Evolutionary conservation across 1,140 invertebrate genomes (phyloP).

Genomic region (Eciton burchellii): DNA sequence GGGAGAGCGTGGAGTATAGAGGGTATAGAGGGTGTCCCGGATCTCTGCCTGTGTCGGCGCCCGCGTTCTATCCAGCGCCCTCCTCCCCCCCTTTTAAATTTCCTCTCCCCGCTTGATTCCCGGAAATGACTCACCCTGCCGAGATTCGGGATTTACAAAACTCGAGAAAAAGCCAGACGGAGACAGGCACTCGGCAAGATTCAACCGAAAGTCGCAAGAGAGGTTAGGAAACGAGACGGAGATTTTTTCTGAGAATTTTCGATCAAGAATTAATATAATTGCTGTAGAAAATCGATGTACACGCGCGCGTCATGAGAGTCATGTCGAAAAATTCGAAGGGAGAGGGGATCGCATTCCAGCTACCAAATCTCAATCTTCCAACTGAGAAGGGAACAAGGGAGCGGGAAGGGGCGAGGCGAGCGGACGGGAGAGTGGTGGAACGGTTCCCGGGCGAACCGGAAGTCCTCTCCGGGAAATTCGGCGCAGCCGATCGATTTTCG

Average conservation of each 20-base stretch:
- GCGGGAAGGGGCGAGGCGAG: neutral
- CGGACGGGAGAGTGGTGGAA: neutral
- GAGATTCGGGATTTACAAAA: neutral
- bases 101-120: neutral
- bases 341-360: too few species aligned
- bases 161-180: neutral
- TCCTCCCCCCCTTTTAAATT: neutral
- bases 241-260: too few species aligned
- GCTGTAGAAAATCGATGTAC: neutral
- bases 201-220: too few species aligned
- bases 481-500: slow-evolving; percentile 51
- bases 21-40: too few species aligned
- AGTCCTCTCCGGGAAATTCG: slow-evolving; percentile 46
- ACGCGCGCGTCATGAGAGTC: too few species aligned
- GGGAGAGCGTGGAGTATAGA: too few species aligned
- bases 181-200: neutral
- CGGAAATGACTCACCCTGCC: neutral
- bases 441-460: slow-evolving; percentile 18
- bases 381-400: slow-evolving; percentile 7
- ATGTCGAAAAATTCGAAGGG: neutral
- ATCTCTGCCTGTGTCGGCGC: too few species aligned
- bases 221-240: too few species aligned
- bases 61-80: too few species aligned
- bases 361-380: too few species aligned
- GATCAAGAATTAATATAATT: slow-evolving; percentile 8